Percentiles rank a stretch among this genome's conserved stretches.
Conservation (phyloP, 2,888 invertebrate genomes). For the Galerucella nymphaeae region DNA sequence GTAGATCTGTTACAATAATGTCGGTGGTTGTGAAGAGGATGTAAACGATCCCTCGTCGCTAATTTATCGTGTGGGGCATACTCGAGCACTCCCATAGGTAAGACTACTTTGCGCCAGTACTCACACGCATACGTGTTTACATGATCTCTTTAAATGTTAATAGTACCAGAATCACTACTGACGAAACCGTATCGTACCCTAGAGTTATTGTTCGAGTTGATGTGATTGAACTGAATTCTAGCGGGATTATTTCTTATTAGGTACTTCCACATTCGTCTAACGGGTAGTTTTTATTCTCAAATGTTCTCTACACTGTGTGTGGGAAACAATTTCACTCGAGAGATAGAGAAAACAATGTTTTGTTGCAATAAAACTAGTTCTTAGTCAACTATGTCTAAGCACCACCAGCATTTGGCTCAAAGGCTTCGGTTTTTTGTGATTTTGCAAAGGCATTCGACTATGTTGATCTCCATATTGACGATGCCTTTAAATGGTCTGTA, state of each 20-base stretch:
- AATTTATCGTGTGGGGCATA: slow-evolving; percentile 54
- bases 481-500: no score
- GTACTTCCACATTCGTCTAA: slow-evolving; percentile 15
- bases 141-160: slow-evolving; percentile 47
- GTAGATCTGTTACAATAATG: slow-evolving; percentile 51
- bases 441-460: no score
- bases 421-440: no score
- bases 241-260: slow-evolving; percentile 11
- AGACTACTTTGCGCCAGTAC: slow-evolving; percentile 40
- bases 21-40: slow-evolving; percentile 44
- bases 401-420: neutral
- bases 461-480: no score
- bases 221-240: slow-evolving; percentile 23
- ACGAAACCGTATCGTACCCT: slow-evolving; percentile 23
- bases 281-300: neutral
- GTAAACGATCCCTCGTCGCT: slow-evolving; percentile 48
- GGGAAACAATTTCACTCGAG: neutral
- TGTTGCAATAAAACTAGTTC: neutral
- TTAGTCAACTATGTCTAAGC: neutral
- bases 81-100: slow-evolving; percentile 50
- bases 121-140: slow-evolving; percentile 49
- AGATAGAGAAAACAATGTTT: neutral
- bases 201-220: slow-evolving; percentile 21
- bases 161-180: slow-evolving; percentile 22
- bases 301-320: neutral